Evolutionary conservation across 2,888 invertebrate species (phyloP).

Genomic region (Stenoptilia bipunctidactyla): DNA sequence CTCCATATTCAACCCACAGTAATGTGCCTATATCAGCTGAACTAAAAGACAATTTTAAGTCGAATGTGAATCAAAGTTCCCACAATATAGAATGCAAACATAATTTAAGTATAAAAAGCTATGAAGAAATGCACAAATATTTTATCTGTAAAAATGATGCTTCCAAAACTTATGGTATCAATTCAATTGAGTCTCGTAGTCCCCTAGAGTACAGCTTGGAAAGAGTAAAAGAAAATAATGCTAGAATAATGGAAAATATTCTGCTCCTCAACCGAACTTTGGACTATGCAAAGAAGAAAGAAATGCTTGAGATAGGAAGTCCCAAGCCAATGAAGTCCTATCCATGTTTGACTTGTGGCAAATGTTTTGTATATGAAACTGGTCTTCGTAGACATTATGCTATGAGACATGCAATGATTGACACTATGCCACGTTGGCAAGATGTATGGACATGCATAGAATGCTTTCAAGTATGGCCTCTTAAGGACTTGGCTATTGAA

Average conservation of each 20-base stretch:
- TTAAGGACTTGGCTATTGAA: constrained; percentile 39
- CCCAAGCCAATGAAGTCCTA: constrained; percentile 42
- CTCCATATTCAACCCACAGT: no score
- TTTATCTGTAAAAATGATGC: background rate
- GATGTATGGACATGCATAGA: constrained; percentile 60
- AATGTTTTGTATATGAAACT: constrained; percentile 59
- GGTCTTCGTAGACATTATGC: constrained; percentile 51
- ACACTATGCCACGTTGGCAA: constrained; percentile 51
- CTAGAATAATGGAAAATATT: constrained; percentile 61
- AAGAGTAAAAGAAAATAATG: constrained; percentile 60
- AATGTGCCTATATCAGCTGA: no score
- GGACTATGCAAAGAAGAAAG: constrained; percentile 56
- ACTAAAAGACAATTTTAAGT: background rate
- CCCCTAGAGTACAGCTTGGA: constrained; percentile 54
- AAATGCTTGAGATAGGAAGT: constrained; percentile 40
- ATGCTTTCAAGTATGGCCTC: constrained; percentile 64
- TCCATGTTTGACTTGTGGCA: constrained; percentile 54
- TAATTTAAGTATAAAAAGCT: background rate
- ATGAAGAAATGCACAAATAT: background rate
- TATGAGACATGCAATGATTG: constrained; percentile 39
- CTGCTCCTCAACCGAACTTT: constrained; percentile 54
- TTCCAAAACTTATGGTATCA: background rate
- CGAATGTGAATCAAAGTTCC: background rate
- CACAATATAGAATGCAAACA: background rate
- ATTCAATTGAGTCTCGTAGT: constrained; percentile 18